These are phyloP conservation scores for Chydorus sphaericus DNA, from an alignment of 2,888 invertebrate species.

Conservation along the genomic window DNA sequence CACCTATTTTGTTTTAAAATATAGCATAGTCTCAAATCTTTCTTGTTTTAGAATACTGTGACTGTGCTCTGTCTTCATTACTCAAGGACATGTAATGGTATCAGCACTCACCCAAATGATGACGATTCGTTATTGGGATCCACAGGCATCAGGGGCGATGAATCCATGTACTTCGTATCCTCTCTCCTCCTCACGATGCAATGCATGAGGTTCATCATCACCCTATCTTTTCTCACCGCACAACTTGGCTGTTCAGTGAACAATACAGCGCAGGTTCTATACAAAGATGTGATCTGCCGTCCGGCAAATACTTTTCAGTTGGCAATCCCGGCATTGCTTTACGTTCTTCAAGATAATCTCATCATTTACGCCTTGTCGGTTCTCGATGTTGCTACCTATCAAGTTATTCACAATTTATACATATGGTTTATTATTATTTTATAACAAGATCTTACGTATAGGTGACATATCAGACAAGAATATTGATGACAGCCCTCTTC, in stretches of 20 bases:
- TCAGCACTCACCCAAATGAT: too few relatives aligned
- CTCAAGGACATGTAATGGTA: too few relatives aligned
- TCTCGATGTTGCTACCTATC: conserved; percentile 7
- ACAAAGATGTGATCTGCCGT: background rate
- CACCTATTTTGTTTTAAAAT: too few relatives aligned
- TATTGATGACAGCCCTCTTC: conserved; percentile 2
- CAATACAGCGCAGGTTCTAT: background rate
- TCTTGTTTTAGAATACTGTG: background rate
- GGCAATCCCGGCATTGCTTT: background rate
- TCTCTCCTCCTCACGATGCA: background rate
- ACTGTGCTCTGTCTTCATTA: background rate
- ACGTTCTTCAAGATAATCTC: background rate
- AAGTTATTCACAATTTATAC: too few relatives aligned
- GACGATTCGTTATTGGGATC: too few relatives aligned
- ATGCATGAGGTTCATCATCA: background rate
- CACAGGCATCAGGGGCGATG: too few relatives aligned
- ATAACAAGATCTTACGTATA: background rate
- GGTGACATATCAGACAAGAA: conserved; percentile 3
- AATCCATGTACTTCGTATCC: conserved; percentile 2
- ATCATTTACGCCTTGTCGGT: background rate
- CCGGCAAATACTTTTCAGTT: background rate
- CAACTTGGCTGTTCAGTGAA: background rate
- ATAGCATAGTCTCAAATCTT: too few relatives aligned
- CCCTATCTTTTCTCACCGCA: background rate
- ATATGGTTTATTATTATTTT: background rate